phyloP scores from a whole-genome alignment of 1,140 invertebrate genomes.

The Diachasmimorpha longicaudata region DNA sequence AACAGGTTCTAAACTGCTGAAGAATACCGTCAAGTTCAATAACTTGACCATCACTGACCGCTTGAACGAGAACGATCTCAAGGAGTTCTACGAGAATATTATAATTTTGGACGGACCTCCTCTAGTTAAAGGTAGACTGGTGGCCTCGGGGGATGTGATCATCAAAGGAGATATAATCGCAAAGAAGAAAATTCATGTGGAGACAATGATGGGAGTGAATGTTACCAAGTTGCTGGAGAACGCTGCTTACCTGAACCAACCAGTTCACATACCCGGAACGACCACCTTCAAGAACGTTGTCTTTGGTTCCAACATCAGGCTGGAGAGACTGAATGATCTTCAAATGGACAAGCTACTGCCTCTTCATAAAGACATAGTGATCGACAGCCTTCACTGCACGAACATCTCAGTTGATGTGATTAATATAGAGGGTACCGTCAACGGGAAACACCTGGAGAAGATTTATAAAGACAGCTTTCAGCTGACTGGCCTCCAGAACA shows the following conservation, averaged over 20 bases:
- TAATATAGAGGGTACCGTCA: constrained; percentile 35
- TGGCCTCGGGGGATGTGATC: not conserved
- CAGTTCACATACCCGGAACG: constrained; percentile 29
- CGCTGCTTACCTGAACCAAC: constrained; percentile 38
- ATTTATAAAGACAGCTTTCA: constrained; percentile 45
- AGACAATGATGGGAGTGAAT: constrained; percentile 31
- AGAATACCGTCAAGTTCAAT: constrained; percentile 32
- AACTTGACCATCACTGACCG: constrained; percentile 8
- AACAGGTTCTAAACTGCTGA: constrained; percentile 39
- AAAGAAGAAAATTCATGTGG: constrained; percentile 32
- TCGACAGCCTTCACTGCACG: constrained; percentile 26
- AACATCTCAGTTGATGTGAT: constrained; percentile 33
- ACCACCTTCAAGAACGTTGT: constrained; percentile 33
- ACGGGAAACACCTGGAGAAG: constrained; percentile 29
- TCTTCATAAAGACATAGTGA: constrained; percentile 33
- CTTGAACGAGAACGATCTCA: constrained; percentile 22
- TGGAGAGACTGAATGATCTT: constrained; percentile 38
- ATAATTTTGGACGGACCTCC: not conserved
- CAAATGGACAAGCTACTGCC: constrained; percentile 34
- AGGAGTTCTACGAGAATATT: constrained; percentile 20
- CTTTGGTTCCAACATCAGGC: constrained; percentile 33
- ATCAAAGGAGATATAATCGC: constrained; percentile 29
- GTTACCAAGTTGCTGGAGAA: constrained; percentile 38
- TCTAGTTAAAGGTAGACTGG: not conserved
- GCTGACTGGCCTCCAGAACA: constrained; percentile 39